These are phyloP conservation scores for Oligia strigilis DNA, from an alignment of 2,888 invertebrate species.

Conservation along the genomic window DNA sequence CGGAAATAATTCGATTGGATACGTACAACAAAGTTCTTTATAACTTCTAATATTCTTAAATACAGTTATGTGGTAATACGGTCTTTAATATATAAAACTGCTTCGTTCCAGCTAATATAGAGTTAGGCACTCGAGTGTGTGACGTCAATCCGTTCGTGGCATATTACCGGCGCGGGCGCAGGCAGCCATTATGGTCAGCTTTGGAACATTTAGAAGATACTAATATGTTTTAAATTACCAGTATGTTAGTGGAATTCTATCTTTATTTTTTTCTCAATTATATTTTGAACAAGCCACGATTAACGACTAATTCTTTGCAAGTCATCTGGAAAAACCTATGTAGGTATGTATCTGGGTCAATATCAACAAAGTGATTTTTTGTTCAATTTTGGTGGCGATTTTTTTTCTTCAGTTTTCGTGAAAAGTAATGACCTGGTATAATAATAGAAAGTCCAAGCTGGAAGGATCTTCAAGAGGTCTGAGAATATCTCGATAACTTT, in stretches of 20 bases:
- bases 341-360: not conserved
- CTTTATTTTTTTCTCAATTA: constrained; percentile 14
- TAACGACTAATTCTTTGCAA: not conserved
- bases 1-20: not conserved
- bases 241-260: constrained; percentile 7
- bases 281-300: constrained; percentile 39
- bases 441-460: too few relatives aligned
- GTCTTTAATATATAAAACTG: not conserved
- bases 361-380: too few relatives aligned
- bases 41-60: not conserved
- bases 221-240: constrained; percentile 46
- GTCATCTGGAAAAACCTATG: not conserved
- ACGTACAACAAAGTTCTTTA: not conserved
- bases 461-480: too few relatives aligned
- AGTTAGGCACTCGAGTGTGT: constrained; percentile 1
- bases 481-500: too few relatives aligned
- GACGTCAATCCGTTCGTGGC: constrained; percentile 31
- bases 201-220: constrained; percentile 15
- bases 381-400: too few relatives aligned
- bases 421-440: too few relatives aligned
- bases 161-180: constrained; percentile 15
- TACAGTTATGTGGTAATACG: not conserved
- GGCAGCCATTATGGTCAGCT: constrained; percentile 4
- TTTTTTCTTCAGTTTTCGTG: too few relatives aligned
- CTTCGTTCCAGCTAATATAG: constrained; percentile 20